Percentiles rank a stretch among this genome's conserved stretches.
phyloP scores from a whole-genome alignment of 2,797 vertebrate genomes.

The Pelobates cultripes region DNA sequence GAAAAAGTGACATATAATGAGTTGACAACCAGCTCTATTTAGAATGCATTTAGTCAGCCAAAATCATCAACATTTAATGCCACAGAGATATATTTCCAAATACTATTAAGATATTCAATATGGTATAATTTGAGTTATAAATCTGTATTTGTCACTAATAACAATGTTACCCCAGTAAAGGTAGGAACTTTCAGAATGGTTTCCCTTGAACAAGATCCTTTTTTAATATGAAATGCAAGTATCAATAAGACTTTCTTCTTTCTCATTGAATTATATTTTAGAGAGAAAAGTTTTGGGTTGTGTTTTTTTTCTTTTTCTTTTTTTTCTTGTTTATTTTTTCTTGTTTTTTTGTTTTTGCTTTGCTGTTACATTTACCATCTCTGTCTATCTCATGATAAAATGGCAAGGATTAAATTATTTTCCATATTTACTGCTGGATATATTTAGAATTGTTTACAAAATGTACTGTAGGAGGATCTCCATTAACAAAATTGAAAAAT shows the following conservation, averaged over 20 bases:
- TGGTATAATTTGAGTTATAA: neutral
- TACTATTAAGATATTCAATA: constrained; percentile 3
- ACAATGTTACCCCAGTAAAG: neutral
- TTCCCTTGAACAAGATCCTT: neutral
- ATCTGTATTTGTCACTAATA: too few species aligned
- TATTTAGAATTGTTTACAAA: constrained; percentile 47
- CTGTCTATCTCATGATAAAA: neutral
- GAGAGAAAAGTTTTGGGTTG: neutral
- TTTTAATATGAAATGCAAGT: neutral
- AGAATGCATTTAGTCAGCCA: constrained; percentile 8
- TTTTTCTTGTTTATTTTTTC: neutral
- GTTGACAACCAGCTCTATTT: too few species aligned
- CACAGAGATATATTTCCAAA: neutral
- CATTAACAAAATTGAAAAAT: constrained; percentile 54
- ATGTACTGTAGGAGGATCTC: constrained; percentile 44
- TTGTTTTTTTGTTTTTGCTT: neutral
- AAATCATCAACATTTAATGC: constrained; percentile 21
- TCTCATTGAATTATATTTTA: neutral
- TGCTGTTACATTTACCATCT: neutral
- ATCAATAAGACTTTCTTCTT: neutral
- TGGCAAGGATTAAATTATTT: constrained; percentile 16
- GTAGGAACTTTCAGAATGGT: neutral
- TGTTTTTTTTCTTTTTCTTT: neutral
- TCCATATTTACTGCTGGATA: constrained; percentile 22
- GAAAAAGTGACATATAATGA: too few species aligned